Evolutionary conservation across 1,140 invertebrate species (phyloP), one percentile per base, ranked within the genome.

Genomic region (Archivesica marissinica): DNA sequence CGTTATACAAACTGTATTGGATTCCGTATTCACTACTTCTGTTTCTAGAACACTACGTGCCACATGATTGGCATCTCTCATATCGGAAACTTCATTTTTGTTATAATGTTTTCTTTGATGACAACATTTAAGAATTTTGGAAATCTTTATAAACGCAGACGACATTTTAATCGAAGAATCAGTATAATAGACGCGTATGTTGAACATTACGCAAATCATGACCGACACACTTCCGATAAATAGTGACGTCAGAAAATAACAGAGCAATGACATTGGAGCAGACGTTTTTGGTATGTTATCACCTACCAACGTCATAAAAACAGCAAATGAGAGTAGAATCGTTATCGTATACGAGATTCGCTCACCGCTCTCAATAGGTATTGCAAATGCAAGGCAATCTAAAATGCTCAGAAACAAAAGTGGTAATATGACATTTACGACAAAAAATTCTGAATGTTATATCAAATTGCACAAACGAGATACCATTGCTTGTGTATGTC

Each of bases 231-330:
- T 72, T 41, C 38, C 66, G 66, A n/a, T 44, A 44, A 72, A 72
- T 11, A 76, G 4, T 78, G 75, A 78, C 35, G 52, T 41, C 52
- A 82, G 20, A 38, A 72, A 82, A 35, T 72, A 82, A 30, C 79
- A 82, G 6, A 82, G 35, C 11, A 82, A 39, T 28, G 79, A 56
- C 68, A 82, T 74, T 3, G 79, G 79, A 17, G 79, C 68, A 15
- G 79, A 82, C 38, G 79, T 72, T 35, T 74, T 82, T 28, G 79
- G 79, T 38, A 82, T 59, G 50, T 72, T 82, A 38, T 82, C 79
- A 44, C 66, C 44, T 17, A 82, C 79, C 3, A 82, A 23, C 7
- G 79, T 82, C 68, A 82, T 72, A 59, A 82, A 82, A 17, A 82
- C 79, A 17, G 52, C 79, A 56, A 82, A 56, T 28, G 79, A 52